Evolutionary conservation across 2,113 vertebrate genomes (phyloP), one percentile per base, ranked within the genome.

Genomic region (Plecotus auritus): DNA sequence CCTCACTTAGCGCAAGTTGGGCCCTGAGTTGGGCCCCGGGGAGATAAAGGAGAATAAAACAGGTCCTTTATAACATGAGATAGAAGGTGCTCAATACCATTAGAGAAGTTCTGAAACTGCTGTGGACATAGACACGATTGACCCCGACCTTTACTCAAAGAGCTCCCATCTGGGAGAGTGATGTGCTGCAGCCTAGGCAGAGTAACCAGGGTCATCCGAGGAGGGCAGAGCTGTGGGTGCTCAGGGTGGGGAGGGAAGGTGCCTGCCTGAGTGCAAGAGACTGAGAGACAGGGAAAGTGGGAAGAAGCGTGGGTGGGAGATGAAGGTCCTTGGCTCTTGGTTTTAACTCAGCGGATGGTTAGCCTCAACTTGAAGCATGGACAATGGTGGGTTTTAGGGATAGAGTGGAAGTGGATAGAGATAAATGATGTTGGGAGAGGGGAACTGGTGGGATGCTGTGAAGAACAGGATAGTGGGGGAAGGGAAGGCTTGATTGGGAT

Each of bases 41-140:
- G 13, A 78, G 90, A 91, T 64, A 66, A 87, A 72, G 12, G 32
- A 59, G 42, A 73, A 88, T 90, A n/a, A 83, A 91, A 73, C 28
- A 78, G 8, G 20, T 56, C 54, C 54, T 92, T 76, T 59, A 47
- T 66, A 82, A 93, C 54, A 42, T 28, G 32, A 49, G 12, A 1
- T 5, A 54, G 20, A 87, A 37, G 7, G 4, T 81, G 69, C 42
- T 66, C 47, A 87, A 32, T 20, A 74, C 23, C 17, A 30, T 35
- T 17, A 69, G 85, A 59, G 32, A 85, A 66, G 47, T 61, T 81
- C 90, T 70, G 45, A 30, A 18, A 30, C 42, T 78, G 45, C 69
- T 87, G 32, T 54, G 37, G 64, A 87, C 90, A 59, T 42, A 73
- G 83, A 67, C 10, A 37, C 5, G 35, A 82, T 40, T 32, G 72